Conservation (phyloP, 2,113 vertebrate genomes). For the Capreolus pygargus region DNA sequence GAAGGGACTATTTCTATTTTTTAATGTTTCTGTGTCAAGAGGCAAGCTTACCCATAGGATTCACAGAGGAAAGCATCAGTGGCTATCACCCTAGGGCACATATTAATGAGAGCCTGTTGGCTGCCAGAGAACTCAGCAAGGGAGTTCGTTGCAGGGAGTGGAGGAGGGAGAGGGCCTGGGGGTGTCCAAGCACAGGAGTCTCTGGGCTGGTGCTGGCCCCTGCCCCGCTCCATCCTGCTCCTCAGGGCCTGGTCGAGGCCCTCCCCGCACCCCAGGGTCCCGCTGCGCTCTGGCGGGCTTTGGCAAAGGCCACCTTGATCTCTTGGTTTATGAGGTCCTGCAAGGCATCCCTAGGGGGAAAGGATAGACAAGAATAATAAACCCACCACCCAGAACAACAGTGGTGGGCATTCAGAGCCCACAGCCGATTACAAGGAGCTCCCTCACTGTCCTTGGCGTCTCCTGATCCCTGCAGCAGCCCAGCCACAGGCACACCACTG, state of each 20-base stretch:
- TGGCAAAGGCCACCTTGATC: slow-evolving; percentile 87
- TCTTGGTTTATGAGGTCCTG: slow-evolving; percentile 87
- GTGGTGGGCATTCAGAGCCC: background rate
- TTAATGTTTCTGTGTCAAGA: slow-evolving; percentile 14
- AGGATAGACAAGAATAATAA: background rate
- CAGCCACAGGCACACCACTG: rapidly evolving
- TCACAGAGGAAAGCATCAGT: background rate
- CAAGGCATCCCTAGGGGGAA: slow-evolving; percentile 86
- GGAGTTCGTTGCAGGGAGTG: too few relatives aligned
- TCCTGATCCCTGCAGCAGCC: background rate
- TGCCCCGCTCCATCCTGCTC: rapidly evolving
- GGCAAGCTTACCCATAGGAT: background rate
- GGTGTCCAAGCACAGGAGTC: too few relatives aligned
- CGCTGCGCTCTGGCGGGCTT: slow-evolving; percentile 73
- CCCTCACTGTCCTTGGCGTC: background rate
- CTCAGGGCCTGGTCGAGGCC: background rate
- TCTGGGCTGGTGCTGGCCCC: background rate
- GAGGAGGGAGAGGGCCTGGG: background rate
- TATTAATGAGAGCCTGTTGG: background rate
- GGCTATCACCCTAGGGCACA: background rate
- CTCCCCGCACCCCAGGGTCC: background rate
- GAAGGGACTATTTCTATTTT: background rate
- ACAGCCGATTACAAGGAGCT: background rate
- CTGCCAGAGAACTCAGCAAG: background rate
- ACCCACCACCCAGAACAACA: background rate